Base-by-base conservation (phyloP, 1,140 invertebrate species). In the Caenorhabditis inopinata region DNA sequence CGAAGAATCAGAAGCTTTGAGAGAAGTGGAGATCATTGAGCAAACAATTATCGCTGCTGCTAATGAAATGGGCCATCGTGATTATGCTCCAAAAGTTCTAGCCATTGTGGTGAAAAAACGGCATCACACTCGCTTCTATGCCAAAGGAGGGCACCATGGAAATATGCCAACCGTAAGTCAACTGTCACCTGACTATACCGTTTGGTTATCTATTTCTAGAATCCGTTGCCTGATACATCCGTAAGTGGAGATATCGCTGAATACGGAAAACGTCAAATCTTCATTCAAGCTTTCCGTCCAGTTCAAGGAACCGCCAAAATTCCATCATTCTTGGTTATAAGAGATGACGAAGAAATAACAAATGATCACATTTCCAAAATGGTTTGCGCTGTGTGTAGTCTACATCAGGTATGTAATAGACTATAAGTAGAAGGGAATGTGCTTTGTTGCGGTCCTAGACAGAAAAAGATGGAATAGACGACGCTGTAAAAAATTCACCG, bases 281-380 rank as follows among this genome's bases (percentile, higher is more conserved):
- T 75, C 45, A 47, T 75, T n/a, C 74, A 75, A 35, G 74, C 74
- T 7, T 75, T 75, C 74, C 25, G 74, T 3, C 45, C 74, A n/a
- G 47, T 75, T 1, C 74, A 75, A 48, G 74, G 74, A n/a, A 75
- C 74, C 27, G 45, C 74, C 2, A 48, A 51, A n/a, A 45, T 75
- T 29, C 74, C 74, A 6, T 48, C 47, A 0, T 75, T 75, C 21
- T 75, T 47, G 21, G 32, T 75, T n/a, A 23, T 75, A 11, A 42
- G 74, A 21, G 74, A 75, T 35, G 74, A 75, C 18, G 74, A 75
- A 25, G 45, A 75, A 75, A 16, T 48, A 9, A 12, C 74, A 4
- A 45, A 75, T 48, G 74, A 47, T 5, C 42, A 48, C 25, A 29
- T 75, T 27, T 4, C 74, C 4, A 51, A 48, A 29, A 75, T 75